phyloP scores from a whole-genome alignment of 2,888 invertebrate species.

The Octonoba sinensis region DNA sequence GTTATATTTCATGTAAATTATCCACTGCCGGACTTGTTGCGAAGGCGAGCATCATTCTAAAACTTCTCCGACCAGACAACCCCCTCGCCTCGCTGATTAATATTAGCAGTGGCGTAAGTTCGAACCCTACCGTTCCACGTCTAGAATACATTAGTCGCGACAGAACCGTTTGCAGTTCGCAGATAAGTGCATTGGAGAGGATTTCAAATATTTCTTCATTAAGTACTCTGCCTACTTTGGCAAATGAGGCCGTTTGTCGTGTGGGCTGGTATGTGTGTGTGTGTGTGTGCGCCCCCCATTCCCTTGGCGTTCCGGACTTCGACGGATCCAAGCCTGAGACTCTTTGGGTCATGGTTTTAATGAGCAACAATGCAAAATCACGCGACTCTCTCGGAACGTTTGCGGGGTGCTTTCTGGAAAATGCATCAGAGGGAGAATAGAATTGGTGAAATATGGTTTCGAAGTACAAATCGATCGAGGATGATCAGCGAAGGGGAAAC shows the following conservation, averaged over 20 bases:
- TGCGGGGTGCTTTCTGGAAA: no score
- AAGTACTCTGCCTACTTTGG: slow-evolving; percentile 34
- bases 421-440: no score
- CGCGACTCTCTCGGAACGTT: no score
- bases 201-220: slow-evolving; percentile 55
- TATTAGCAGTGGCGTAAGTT: slow-evolving; percentile 1
- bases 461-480: no score
- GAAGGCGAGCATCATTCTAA: no score
- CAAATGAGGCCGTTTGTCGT: slow-evolving; percentile 54
- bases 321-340: slow-evolving; percentile 13
- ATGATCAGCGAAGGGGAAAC: no score
- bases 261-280: neutral
- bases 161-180: slow-evolving; percentile 15
- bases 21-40: no score
- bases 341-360: slow-evolving; percentile 21
- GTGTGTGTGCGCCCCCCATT: neutral
- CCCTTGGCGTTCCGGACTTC: neutral
- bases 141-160: slow-evolving; percentile 27
- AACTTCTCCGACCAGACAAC: no score
- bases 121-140: neutral
- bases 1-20: no score
- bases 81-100: slow-evolving; percentile 12
- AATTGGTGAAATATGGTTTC: no score
- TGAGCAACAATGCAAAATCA: slow-evolving; percentile 34
- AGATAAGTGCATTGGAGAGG: slow-evolving; percentile 40